These are phyloP conservation scores for Aldabrachelys gigantea DNA, from an alignment of 2,113 vertebrate species.

Conservation along the genomic window DNA sequence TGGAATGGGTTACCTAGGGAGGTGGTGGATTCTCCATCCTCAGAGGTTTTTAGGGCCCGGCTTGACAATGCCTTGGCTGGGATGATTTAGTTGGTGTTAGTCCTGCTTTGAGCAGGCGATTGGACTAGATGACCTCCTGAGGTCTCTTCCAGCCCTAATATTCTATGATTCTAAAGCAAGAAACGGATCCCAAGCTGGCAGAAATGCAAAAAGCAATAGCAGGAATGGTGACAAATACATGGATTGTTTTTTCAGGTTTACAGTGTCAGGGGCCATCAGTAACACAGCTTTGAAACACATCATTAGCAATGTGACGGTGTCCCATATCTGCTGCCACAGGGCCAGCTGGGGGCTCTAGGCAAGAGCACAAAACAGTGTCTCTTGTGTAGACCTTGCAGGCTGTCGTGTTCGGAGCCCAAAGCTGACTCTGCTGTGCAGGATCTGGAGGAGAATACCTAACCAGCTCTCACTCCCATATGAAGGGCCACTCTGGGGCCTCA, in stretches of 20 bases:
- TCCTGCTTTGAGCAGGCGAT: too few relatives aligned
- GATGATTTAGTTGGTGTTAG: too few relatives aligned
- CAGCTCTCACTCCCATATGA: not conserved
- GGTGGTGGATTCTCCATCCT: too few relatives aligned
- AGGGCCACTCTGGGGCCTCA: not conserved
- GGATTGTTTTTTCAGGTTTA: not conserved
- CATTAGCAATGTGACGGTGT: not conserved
- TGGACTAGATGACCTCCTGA: too few relatives aligned
- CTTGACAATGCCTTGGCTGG: too few relatives aligned
- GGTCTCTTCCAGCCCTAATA: too few relatives aligned
- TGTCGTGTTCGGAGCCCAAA: not conserved
- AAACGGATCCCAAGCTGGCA: not conserved
- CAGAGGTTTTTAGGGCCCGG: too few relatives aligned
- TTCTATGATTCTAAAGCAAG: not conserved
- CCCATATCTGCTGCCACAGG: not conserved
- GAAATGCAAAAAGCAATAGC: not conserved
- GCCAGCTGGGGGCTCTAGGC: not conserved
- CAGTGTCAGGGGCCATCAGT: not conserved
- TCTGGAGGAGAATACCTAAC: not conserved
- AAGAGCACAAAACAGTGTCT: not conserved
- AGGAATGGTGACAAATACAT: not conserved
- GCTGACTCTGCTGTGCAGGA: not conserved
- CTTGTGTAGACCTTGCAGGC: not conserved
- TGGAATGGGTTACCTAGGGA: too few relatives aligned
- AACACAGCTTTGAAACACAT: not conserved